phyloP scores from a whole-genome alignment of 2,113 vertebrate genomes.

The Thunnus thynnus region DNA sequence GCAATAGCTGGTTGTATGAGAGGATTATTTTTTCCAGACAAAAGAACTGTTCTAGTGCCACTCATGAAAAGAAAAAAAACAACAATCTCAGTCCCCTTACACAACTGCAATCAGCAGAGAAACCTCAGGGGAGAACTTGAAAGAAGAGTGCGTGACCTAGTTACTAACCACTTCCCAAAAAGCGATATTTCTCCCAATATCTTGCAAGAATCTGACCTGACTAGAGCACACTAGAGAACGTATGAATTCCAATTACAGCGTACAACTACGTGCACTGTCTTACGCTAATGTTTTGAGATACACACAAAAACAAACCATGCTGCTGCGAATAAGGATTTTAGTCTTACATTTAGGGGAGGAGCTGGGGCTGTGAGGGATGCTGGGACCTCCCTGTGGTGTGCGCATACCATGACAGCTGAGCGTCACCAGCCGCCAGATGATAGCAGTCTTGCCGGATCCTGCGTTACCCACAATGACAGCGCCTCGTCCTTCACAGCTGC shows the following conservation, averaged over 20 bases:
- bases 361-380: conserved; percentile 88
- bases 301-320: not conserved
- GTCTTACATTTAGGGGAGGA: conserved; percentile 90
- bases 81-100: conserved; percentile 53
- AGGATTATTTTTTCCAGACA: conserved; percentile 15
- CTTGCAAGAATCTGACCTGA: conserved; percentile 20
- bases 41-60: conserved; percentile 33
- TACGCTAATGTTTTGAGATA: not conserved
- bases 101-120: conserved; percentile 74
- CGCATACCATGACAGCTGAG: conserved; percentile 96
- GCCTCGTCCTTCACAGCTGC: conserved; percentile 87
- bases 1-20: conserved; percentile 3
- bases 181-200: conserved; percentile 31
- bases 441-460: conserved; percentile 95
- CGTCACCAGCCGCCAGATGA: conserved; percentile 94
- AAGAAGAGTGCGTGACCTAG: conserved; percentile 68
- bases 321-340: not conserved
- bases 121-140: conserved; percentile 75
- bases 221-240: not conserved
- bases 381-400: conserved; percentile 88
- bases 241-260: not conserved
- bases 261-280: not conserved
- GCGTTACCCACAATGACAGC: conserved; percentile 92
- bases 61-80: conserved; percentile 28
- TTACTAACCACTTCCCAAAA: conserved; percentile 58